Evolutionary conservation across 2,888 invertebrate genomes (phyloP).

Genomic region (Melipona beecheii): DNA sequence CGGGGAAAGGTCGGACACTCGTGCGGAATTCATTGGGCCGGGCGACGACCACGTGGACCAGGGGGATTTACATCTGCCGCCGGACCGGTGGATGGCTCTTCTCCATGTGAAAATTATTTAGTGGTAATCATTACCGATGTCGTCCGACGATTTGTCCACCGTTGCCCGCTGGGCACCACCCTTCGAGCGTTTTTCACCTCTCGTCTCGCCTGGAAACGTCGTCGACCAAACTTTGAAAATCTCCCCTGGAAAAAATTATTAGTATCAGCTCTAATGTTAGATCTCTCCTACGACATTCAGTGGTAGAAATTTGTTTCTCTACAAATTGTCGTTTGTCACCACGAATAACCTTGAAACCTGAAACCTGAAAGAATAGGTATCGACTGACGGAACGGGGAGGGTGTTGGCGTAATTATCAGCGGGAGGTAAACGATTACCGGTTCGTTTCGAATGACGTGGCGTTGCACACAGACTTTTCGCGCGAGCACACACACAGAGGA

Average conservation of each 20-base stretch:
- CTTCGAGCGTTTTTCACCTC: background rate
- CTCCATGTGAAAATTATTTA: constrained; percentile 80
- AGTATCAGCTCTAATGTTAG: background rate
- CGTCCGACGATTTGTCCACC: constrained; percentile 71
- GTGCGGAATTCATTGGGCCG: constrained; percentile 81
- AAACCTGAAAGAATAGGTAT: too few species aligned
- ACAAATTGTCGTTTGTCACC: too few species aligned
- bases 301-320: too few species aligned
- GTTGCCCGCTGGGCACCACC: constrained; percentile 18
- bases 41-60: constrained; percentile 61
- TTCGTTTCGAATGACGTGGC: constrained; percentile 6
- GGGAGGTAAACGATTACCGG: background rate
- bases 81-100: constrained; percentile 71
- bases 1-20: constrained; percentile 80
- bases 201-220: background rate
- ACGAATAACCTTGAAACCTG: too few species aligned
- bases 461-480: constrained; percentile 33
- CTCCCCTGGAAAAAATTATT: background rate
- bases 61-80: constrained; percentile 78
- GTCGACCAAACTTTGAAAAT: background rate
- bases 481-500: background rate
- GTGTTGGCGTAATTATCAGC: constrained; percentile 2
- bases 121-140: constrained; percentile 78
- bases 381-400: background rate
- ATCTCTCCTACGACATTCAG: background rate